A percentile compares a stretch with the other conserved stretches of the same genome.
These are phyloP conservation scores for Drosophila ironensis DNA, from an alignment of 1,140 invertebrate species.

Conservation along the genomic window DNA sequence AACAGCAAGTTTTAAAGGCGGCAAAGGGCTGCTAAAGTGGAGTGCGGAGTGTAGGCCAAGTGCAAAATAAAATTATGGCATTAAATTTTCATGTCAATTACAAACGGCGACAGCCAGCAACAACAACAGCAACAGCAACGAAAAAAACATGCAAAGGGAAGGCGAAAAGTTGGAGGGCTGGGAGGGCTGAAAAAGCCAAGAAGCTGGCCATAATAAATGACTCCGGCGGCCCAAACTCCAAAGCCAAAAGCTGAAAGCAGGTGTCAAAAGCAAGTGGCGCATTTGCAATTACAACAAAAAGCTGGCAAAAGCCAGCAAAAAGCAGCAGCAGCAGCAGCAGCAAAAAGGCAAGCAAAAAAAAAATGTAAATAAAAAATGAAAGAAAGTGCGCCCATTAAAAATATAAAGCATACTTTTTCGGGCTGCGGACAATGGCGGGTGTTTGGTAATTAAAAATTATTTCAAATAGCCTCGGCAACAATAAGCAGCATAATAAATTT, in stretches of 20 bases:
- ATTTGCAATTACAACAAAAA: constrained; percentile 44
- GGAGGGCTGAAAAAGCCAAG: constrained; percentile 12
- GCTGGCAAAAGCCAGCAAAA: not conserved
- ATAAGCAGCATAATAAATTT: no score
- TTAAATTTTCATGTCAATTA: constrained; percentile 62
- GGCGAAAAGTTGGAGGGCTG: not conserved
- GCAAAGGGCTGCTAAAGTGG: not conserved
- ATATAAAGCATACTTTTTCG: constrained; percentile 25
- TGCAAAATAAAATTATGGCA: constrained; percentile 58
- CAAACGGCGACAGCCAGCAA: constrained; percentile 42
- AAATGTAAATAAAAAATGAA: constrained; percentile 28
- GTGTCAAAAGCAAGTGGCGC: constrained; percentile 51
- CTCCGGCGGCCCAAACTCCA: not conserved
- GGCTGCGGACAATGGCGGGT: no score
- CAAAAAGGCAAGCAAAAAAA: constrained; percentile 4
- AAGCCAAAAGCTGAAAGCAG: constrained; percentile 16
- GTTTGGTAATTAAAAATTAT: no score
- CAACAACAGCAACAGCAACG: not conserved
- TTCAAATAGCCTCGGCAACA: no score
- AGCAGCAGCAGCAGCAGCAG: no score
- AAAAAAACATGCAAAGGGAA: not conserved
- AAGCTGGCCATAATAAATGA: constrained; percentile 51
- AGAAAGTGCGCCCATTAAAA: not conserved
- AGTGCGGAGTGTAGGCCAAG: constrained; percentile 31
- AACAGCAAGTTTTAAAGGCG: not conserved